These are phyloP conservation scores for Vesta saturnalis DNA, from an alignment of 2,888 invertebrate genomes.

Conservation along the genomic window DNA sequence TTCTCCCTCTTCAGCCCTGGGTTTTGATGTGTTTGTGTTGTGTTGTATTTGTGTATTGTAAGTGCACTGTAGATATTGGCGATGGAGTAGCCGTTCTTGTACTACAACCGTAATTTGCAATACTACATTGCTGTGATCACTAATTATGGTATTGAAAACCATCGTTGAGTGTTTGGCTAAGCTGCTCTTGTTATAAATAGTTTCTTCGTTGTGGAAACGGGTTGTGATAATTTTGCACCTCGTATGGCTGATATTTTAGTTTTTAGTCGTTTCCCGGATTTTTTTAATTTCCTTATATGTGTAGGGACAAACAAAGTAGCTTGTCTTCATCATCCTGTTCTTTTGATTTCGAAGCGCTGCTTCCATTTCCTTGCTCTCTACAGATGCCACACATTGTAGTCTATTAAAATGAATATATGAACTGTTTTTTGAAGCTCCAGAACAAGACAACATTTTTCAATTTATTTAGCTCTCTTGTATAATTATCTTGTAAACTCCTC, in stretches of 20 bases:
- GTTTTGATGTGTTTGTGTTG: too few species aligned
- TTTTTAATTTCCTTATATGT: slow-evolving; percentile 48
- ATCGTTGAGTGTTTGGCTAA: not conserved
- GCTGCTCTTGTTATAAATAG: not conserved
- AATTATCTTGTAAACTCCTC: slow-evolving; percentile 44
- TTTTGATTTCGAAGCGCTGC: slow-evolving; percentile 22
- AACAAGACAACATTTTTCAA: slow-evolving; percentile 40
- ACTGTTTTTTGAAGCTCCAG: slow-evolving; percentile 41
- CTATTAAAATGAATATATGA: slow-evolving; percentile 48
- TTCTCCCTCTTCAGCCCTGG: too few species aligned
- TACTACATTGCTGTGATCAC: not conserved
- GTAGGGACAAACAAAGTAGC: slow-evolving; percentile 49
- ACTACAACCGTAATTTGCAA: not conserved
- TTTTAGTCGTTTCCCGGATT: slow-evolving; percentile 39
- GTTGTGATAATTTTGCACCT: not conserved
- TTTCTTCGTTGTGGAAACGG: not conserved
- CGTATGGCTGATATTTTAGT: slow-evolving; percentile 4
- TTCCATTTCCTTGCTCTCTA: slow-evolving; percentile 41
- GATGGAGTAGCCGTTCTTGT: slow-evolving; percentile 1
- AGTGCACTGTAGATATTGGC: not conserved
- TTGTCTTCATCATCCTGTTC: slow-evolving; percentile 49
- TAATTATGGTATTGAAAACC: not conserved
- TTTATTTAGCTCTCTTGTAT: slow-evolving; percentile 42
- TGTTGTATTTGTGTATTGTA: too few species aligned
- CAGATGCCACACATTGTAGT: slow-evolving; percentile 46